phyloP scores from a whole-genome alignment of 2,888 invertebrate species.

The Apamea monoglypha region DNA sequence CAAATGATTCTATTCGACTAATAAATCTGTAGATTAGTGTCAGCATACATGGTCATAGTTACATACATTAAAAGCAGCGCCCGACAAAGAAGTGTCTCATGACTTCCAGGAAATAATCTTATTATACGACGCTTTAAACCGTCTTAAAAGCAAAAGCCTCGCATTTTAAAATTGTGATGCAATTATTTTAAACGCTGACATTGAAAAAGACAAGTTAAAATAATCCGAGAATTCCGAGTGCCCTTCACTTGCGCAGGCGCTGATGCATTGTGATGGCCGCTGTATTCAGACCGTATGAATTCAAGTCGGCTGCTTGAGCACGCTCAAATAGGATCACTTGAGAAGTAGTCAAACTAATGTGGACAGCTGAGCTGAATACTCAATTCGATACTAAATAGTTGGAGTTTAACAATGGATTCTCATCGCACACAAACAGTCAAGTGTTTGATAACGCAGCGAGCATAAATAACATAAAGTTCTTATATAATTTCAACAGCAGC shows the following conservation, averaged over 20 bases:
- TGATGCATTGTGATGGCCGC: conserved; percentile 89
- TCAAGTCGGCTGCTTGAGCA: conserved; percentile 78
- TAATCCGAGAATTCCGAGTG: conserved; percentile 89
- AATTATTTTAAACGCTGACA: conserved; percentile 91
- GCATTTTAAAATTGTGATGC: conserved; percentile 90
- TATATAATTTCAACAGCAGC: conserved; percentile 16
- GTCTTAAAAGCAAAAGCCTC: conserved; percentile 88
- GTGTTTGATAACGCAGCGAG: conserved; percentile 19
- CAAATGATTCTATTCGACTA: conserved; percentile 38
- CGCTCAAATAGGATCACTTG: conserved; percentile 75
- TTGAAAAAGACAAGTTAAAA: conserved; percentile 90
- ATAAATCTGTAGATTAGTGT: conserved; percentile 54
- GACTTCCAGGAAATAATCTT: conserved; percentile 89
- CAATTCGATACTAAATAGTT: conserved; percentile 51
- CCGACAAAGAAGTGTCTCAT: conserved; percentile 82
- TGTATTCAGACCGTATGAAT: conserved; percentile 87
- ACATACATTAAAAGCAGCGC: conserved; percentile 58
- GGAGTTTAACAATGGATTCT: conserved; percentile 35
- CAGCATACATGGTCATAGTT: conserved; percentile 46
- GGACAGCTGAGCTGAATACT: conserved; percentile 64
- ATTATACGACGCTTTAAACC: conserved; percentile 85
- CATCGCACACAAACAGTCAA: conserved; percentile 22
- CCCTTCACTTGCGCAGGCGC: conserved; percentile 87
- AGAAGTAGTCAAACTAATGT: conserved; percentile 66
- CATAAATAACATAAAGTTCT: neutral